Base-by-base conservation (phyloP, 2,797 vertebrate genomes). In the Ceryle rudis region DNA sequence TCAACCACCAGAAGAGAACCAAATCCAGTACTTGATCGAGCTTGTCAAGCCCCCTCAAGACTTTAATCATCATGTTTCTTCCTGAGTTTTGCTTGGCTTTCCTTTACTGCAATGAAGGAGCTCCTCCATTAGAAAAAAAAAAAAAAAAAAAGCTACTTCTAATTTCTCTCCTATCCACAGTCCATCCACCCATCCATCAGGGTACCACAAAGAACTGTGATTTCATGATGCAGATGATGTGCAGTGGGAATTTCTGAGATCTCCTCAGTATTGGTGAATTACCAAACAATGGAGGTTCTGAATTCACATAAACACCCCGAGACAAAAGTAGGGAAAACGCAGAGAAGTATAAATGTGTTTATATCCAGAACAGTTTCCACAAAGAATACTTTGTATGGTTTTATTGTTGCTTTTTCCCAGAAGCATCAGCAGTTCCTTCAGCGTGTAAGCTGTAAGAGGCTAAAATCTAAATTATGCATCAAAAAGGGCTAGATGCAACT, bases 381-480 rank as follows among this genome's bases (percentile, higher is more conserved):
- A 86, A 86, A 81, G 75, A 81, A 71, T 61, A 81, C 57, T 93
- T 87, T 58, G 44, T 52, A 1, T 49, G 35, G 31, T 11, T 52
- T 83, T 71, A 13, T 79, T 75, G 4, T 81, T 89, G 73, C 54
- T 87, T n/a, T 29, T 83, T 13, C 89, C 64, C 86, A 89, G 83
- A 90, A 92, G 70, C 81, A 62, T 80, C 86, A 95, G 83, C 83
- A 62, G 62, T 42, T 93, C 80, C 64, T 94, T 52, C 51, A 88
- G 70, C 57, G 0, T 64, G 64, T 75, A 66, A 73, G 90, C 79
- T 81, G 19, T 66, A 85, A 82, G 90, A 90, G 86, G 86, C 83
- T 89, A 75, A 95, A 95, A 94, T 86, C 92, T 95, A 92, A 96
- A 96, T 96, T 96, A 96, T 96, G 89, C 81, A 96, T 97, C 86